These are phyloP conservation scores for Hoplostethus mediterraneus DNA, from an alignment of 2,797 vertebrate species.

Conservation along the genomic window DNA sequence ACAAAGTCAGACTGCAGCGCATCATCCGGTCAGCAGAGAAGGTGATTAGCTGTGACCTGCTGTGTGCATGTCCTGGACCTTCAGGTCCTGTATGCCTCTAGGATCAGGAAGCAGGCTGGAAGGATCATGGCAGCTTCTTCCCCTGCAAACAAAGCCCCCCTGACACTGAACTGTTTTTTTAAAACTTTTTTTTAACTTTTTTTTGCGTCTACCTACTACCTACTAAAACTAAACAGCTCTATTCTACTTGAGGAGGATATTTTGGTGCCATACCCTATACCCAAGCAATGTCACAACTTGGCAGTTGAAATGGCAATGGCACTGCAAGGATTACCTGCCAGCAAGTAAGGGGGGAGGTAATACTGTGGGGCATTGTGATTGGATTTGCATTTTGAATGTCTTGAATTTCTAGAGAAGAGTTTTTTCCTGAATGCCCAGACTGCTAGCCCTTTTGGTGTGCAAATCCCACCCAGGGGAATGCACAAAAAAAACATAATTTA, in stretches of 20 bases:
- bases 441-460: neutral
- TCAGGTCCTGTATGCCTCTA: too few species aligned
- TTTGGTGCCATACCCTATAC: conserved; percentile 9
- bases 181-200: too few species aligned
- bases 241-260: neutral
- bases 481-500: neutral
- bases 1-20: too few species aligned
- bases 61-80: too few species aligned
- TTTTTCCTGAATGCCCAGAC: conserved; percentile 24
- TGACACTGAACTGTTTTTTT: too few species aligned
- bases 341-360: conserved; percentile 21
- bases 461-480: conserved; percentile 5
- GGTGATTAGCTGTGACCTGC: too few species aligned
- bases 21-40: too few species aligned
- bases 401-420: conserved; percentile 2
- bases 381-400: conserved; percentile 44
- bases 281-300: conserved; percentile 4
- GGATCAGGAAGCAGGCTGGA: too few species aligned
- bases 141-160: too few species aligned
- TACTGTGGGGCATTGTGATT: conserved; percentile 22
- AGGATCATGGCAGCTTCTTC: too few species aligned
- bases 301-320: conserved; percentile 15
- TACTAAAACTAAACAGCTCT: neutral
- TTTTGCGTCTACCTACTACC: too few species aligned
- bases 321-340: conserved; percentile 28